A percentile compares a stretch with the other conserved stretches of the same genome.
Conservation (phyloP, 2,113 vertebrate species). For the Euleptes europaea region DNA sequence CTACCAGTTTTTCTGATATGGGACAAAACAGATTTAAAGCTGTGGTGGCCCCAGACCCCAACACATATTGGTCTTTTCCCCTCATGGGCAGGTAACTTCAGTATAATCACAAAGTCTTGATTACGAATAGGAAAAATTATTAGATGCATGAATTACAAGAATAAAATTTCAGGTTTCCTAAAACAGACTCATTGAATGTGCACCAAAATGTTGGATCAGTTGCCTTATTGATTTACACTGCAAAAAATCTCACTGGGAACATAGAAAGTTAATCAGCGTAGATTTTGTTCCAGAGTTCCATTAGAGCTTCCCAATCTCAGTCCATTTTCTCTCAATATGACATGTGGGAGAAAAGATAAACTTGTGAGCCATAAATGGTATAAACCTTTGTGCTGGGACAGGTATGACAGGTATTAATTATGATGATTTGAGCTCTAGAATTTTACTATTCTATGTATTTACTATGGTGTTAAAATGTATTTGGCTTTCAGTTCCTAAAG, state of each 20-base stretch:
- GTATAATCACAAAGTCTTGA: not conserved
- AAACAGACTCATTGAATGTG: not conserved
- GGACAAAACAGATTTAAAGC: not conserved
- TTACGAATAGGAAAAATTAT: not conserved
- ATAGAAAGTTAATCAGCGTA: not conserved
- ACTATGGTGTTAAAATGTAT: no score
- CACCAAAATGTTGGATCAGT: conserved; percentile 14
- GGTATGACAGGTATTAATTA: not conserved
- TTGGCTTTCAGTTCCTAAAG: not conserved
- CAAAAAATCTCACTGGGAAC: not conserved
- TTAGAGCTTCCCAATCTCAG: no score
- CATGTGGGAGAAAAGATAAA: not conserved
- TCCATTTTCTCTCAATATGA: not conserved
- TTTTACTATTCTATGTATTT: no score
- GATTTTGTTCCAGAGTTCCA: not conserved
- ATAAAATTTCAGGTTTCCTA: not conserved
- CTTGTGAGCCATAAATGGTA: not conserved
- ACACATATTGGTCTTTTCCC: not conserved
- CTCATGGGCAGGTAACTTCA: not conserved
- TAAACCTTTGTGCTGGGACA: not conserved
- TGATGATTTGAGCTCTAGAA: no score
- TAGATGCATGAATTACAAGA: not conserved
- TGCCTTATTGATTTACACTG: conserved; percentile 8
- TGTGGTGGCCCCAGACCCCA: not conserved
- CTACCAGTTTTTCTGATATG: not conserved